Evolutionary conservation across 30 jellyfish, hydroid and myxozoan species (phyloP).

Genomic region (Aurelia sp.): DNA sequence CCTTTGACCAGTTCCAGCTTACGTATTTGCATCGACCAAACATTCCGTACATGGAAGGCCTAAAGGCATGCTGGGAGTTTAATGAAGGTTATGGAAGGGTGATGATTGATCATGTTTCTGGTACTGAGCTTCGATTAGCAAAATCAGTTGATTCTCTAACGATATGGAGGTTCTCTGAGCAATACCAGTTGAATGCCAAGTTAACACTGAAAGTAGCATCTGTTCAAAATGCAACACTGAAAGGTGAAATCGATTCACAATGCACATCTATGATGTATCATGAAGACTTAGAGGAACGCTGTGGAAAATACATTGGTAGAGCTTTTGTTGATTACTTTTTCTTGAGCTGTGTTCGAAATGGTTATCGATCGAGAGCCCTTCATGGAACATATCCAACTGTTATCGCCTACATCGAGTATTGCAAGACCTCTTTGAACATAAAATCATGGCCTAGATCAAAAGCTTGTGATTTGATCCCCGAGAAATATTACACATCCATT

Average conservation of each 20-base stretch:
- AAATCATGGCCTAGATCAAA: slow-evolving; percentile 31
- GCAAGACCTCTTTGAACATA: slow-evolving; percentile 21
- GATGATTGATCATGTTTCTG: slow-evolving; percentile 7
- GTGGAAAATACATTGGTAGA: slow-evolving; percentile 50
- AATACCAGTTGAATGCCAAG: background rate
- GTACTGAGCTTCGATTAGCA: slow-evolving; percentile 13
- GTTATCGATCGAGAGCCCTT: background rate
- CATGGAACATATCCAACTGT: slow-evolving; percentile 12
- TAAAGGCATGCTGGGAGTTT: slow-evolving; percentile 46
- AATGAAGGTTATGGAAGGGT: slow-evolving; percentile 58
- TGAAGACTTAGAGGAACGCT: slow-evolving; percentile 22
- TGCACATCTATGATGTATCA: slow-evolving; percentile 52
- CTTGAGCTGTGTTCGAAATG: slow-evolving; percentile 38
- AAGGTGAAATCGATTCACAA: background rate
- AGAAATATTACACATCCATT: slow-evolving; percentile 27
- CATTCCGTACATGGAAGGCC: slow-evolving; percentile 1
- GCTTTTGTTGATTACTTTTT: slow-evolving; percentile 59
- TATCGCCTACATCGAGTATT: slow-evolving; percentile 47
- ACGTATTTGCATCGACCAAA: slow-evolving; percentile 37
- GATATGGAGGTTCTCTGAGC: slow-evolving; percentile 67
- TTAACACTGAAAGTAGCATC: background rate
- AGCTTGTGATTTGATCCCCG: slow-evolving; percentile 38
- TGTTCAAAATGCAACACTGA: slow-evolving; percentile 28
- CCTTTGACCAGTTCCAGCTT: slow-evolving; percentile 29
- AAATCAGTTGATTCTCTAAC: slow-evolving; percentile 12